Conservation (phyloP, 64 coral and sea anemone species). For the Montipora efflorescens region DNA sequence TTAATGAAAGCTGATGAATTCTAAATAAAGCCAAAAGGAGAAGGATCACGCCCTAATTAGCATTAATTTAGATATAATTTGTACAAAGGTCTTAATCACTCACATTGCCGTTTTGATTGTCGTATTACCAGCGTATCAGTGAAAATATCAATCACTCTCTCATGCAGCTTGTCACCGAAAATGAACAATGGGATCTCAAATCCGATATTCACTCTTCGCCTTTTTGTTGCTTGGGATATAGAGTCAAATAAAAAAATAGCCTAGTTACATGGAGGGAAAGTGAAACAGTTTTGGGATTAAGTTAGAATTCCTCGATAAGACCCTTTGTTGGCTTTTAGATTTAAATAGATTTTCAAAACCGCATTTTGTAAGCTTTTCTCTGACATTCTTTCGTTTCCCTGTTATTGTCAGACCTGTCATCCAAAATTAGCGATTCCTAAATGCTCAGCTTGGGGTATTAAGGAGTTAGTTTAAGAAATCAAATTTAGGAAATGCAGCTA, state of each 20-base stretch:
- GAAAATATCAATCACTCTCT: slow-evolving; percentile 74
- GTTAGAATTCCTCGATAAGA: slow-evolving; percentile 31
- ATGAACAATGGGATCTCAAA: slow-evolving; percentile 58
- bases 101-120: slow-evolving; percentile 86
- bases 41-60: slow-evolving; percentile 93
- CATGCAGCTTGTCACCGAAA: slow-evolving; percentile 20
- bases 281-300: slow-evolving; percentile 67
- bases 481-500: slow-evolving; percentile 31
- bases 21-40: slow-evolving; percentile 89
- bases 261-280: slow-evolving; percentile 34
- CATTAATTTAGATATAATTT: slow-evolving; percentile 99
- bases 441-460: slow-evolving; percentile 26
- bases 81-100: slow-evolving; percentile 95
- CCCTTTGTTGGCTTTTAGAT: slow-evolving; percentile 67
- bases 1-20: slow-evolving; percentile 98
- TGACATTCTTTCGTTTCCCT: slow-evolving; percentile 21
- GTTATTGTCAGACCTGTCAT: slow-evolving; percentile 9
- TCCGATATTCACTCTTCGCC: slow-evolving; percentile 68
- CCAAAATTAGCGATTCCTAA: not conserved
- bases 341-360: slow-evolving; percentile 56
- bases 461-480: slow-evolving; percentile 6
- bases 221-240: slow-evolving; percentile 11
- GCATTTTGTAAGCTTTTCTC: not conserved
- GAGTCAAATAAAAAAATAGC: slow-evolving; percentile 66
- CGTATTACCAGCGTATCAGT: slow-evolving; percentile 69